Base-by-base conservation (phyloP, 2,888 invertebrate genomes). In the Temnothorax rugatulus region DNA sequence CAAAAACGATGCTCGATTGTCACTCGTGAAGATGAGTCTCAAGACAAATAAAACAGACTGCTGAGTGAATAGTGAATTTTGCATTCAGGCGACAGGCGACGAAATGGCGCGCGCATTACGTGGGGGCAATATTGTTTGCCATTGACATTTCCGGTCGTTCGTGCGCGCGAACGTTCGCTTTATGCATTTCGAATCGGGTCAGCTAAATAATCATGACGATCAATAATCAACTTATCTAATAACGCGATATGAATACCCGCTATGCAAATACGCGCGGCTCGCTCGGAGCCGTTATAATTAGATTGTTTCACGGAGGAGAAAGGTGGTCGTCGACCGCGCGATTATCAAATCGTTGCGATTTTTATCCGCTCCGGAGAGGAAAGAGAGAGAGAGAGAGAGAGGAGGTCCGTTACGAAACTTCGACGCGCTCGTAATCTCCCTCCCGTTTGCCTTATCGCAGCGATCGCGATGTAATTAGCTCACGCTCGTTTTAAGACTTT, bases 181-280 rank as follows among this genome's bases (percentile, higher is more conserved):
- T 69, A 29, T 21, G 47, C 59, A 59, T 71, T 71, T 81, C 79
- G 59, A 71, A 81, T 71, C 47, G 73, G 71, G 44, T 71, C 57
- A 47, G 66, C 73, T 81, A 71, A 81, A 71, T 81, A 71, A 79
- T 71, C 71, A 18, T 21, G 29, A 11, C 79, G 71, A 81, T 81
- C 79, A 38, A 81, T 81, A 59, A 81, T 81, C 71, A 50, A 71
- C 59, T 71, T 71, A 81, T 61, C 73, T 59, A 81, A 81, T 59
- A 71, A 79, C 47, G 77, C 57, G 71, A 79, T 71, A 71, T 57
- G 69, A 68, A 79, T 52, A 38, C 57, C n/a, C 57, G 5, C 11
- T 34, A 15, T 29, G 47, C 57, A 71, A 71, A 71, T 57, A 69
- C 34, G n/a, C 54, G 69, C 34, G 54, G 21, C 47, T 44, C 38